Evolutionary conservation across 2,888 invertebrate species (phyloP).

Genomic region (Caradrina clavipalpis): DNA sequence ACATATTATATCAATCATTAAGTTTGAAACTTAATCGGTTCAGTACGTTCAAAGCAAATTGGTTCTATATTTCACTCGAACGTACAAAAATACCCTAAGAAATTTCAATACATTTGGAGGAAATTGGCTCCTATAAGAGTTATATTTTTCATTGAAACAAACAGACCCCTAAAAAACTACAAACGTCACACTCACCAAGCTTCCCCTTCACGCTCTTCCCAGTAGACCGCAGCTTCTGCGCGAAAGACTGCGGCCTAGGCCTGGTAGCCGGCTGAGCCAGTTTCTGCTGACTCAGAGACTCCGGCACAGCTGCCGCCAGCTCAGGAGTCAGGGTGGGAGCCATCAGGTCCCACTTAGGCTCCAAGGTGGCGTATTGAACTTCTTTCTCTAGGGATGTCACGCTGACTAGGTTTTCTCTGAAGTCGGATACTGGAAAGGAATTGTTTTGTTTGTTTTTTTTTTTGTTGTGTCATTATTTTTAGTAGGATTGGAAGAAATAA

Average conservation of each 20-base stretch:
- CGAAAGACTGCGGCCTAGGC: slow-evolving; percentile 95
- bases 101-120: too few species aligned
- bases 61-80: too few species aligned
- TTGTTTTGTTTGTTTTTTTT: background rate
- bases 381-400: slow-evolving; percentile 84
- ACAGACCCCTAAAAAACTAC: background rate
- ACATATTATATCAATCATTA: too few species aligned
- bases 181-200: slow-evolving; percentile 76
- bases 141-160: too few species aligned
- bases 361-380: slow-evolving; percentile 76
- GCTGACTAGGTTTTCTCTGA: slow-evolving; percentile 91
- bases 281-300: slow-evolving; percentile 67
- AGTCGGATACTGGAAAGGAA: slow-evolving; percentile 89
- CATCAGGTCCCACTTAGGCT: slow-evolving; percentile 81
- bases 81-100: too few species aligned
- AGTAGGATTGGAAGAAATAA: too few species aligned
- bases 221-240: slow-evolving; percentile 96
- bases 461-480: too few species aligned
- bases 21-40: too few species aligned
- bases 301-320: slow-evolving; percentile 63
- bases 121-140: too few species aligned
- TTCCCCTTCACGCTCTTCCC: slow-evolving; percentile 95
- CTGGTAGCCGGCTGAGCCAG: slow-evolving; percentile 64
- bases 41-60: too few species aligned
- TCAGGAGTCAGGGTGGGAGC: slow-evolving; percentile 64